These are phyloP conservation scores for Drepanosiphum platanoidis DNA, from an alignment of 2,888 invertebrate genomes.

Conservation along the genomic window DNA sequence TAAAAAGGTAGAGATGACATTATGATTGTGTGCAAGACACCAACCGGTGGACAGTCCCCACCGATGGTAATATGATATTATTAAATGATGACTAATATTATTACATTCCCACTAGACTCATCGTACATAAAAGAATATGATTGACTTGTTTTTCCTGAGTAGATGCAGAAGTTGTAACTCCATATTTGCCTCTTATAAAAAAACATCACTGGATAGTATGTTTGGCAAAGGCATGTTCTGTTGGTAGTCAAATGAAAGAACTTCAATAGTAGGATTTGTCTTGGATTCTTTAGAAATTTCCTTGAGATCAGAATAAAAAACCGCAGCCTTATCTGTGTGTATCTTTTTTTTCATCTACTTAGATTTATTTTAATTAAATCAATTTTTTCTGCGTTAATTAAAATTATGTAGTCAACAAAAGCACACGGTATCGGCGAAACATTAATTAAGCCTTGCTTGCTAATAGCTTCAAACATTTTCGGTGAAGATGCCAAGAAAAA, in stretches of 20 bases:
- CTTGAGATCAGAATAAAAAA: slow-evolving; percentile 21
- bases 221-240: slow-evolving; percentile 64
- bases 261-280: slow-evolving; percentile 5
- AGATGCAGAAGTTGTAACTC: slow-evolving; percentile 63
- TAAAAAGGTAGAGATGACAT: too few species aligned
- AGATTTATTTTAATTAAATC: slow-evolving; percentile 14
- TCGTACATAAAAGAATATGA: slow-evolving; percentile 63
- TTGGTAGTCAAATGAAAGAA: slow-evolving; percentile 52
- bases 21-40: too few species aligned
- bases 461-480: too few species aligned
- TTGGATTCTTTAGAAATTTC: neutral
- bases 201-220: slow-evolving; percentile 64
- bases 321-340: slow-evolving; percentile 2
- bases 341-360: slow-evolving; percentile 7
- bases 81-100: too few species aligned
- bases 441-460: slow-evolving; percentile 32
- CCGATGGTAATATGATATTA: too few species aligned
- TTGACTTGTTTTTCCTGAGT: slow-evolving; percentile 62
- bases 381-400: slow-evolving; percentile 6
- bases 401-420: slow-evolving; percentile 30
- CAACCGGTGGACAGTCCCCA: too few species aligned
- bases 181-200: slow-evolving; percentile 64
- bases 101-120: too few species aligned
- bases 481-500: too few species aligned
- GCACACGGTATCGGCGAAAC: slow-evolving; percentile 5